phyloP scores from a whole-genome alignment of 1,140 invertebrate genomes.

The Aphidius ervi region DNA sequence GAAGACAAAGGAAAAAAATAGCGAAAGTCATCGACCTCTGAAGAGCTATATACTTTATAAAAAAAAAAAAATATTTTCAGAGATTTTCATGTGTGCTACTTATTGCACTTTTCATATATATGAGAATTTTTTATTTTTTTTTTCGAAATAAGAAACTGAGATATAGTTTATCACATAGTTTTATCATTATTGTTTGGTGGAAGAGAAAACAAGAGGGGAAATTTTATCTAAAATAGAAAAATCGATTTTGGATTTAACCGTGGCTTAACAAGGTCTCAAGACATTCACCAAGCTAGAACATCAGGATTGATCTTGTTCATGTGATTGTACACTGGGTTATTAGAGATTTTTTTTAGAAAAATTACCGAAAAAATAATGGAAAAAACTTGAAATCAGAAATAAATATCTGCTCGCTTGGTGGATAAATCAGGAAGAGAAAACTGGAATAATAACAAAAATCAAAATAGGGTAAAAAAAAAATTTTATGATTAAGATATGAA shows the following conservation, averaged over 20 bases:
- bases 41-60: constrained; percentile 53
- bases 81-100: constrained; percentile 1
- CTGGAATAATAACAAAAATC: background rate
- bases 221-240: background rate
- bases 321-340: too few species aligned
- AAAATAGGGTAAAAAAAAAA: background rate
- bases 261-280: background rate
- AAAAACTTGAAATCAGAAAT: too few species aligned
- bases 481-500: background rate
- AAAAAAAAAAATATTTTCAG: constrained; percentile 1
- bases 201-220: too few species aligned
- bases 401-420: too few species aligned
- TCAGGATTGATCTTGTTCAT: background rate
- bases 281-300: background rate
- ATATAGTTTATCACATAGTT: too few species aligned
- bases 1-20: constrained; percentile 66
- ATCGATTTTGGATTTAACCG: background rate
- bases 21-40: constrained; percentile 70
- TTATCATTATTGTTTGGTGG: too few species aligned
- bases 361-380: background rate
- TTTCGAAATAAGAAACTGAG: too few species aligned
- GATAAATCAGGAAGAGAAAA: background rate
- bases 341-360: background rate
- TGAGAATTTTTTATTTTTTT: too few species aligned
- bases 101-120: too few species aligned